Percentiles rank a stretch among this genome's conserved stretches.
Conservation (phyloP, 64 coral and sea anemone species). For the Cladopsammia gracilis region DNA sequence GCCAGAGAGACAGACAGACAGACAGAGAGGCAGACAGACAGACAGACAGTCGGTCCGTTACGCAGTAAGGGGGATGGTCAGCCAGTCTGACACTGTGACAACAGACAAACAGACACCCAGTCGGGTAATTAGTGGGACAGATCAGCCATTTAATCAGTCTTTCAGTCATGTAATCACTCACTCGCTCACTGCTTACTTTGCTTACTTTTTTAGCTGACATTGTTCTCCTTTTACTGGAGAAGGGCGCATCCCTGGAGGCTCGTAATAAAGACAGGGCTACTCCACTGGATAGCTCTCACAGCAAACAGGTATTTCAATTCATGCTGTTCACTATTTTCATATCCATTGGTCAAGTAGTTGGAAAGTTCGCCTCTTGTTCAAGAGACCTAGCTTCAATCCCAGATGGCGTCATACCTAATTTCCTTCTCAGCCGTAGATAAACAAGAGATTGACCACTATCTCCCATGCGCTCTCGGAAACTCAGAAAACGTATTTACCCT, state of each 20-base stretch:
- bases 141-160: neutral
- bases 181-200: neutral
- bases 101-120: no score
- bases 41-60: neutral
- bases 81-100: neutral
- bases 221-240: constrained; percentile 82
- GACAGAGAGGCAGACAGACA: neutral
- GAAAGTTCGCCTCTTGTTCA: no score
- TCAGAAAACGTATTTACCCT: no score
- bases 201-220: constrained; percentile 69
- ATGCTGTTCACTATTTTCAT: neutral
- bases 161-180: neutral
- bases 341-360: no score
- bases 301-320: constrained; percentile 76
- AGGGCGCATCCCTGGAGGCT: constrained; percentile 73
- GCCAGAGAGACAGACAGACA: neutral
- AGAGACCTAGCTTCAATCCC: no score
- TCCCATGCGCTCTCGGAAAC: no score
- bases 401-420: no score
- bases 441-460: no score
- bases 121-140: neutral
- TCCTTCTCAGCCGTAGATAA: no score
- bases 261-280: constrained; percentile 88
- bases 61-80: neutral
- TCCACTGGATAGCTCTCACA: constrained; percentile 86